These are phyloP conservation scores for Archilochus colubris DNA, from an alignment of 2,113 vertebrate species.

Conservation along the genomic window DNA sequence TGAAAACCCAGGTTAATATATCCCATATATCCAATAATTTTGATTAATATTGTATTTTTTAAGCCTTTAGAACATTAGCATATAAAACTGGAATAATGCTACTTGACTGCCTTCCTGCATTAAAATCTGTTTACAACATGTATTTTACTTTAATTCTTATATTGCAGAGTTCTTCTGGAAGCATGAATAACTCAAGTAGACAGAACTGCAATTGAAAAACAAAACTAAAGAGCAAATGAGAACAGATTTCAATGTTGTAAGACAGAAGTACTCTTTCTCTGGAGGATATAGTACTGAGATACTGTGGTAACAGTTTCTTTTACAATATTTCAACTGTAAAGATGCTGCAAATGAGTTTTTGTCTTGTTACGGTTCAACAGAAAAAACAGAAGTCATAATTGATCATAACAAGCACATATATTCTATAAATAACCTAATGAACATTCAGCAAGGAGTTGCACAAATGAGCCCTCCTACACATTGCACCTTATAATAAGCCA, in stretches of 20 bases:
- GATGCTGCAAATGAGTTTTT: constrained; percentile 22
- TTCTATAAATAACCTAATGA: constrained; percentile 78
- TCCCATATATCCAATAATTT: background rate
- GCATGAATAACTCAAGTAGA: constrained; percentile 24
- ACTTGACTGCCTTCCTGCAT: background rate
- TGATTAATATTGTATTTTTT: constrained; percentile 6
- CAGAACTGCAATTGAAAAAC: constrained; percentile 14
- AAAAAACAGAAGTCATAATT: constrained; percentile 49
- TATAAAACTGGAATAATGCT: constrained; percentile 10
- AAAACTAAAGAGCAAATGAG: constrained; percentile 16
- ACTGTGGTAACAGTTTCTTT: background rate
- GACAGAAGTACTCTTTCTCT: background rate
- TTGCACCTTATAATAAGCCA: constrained; percentile 72
- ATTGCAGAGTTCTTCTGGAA: background rate
- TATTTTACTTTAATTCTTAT: constrained; percentile 9
- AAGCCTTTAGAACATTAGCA: constrained; percentile 24
- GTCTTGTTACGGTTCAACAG: background rate
- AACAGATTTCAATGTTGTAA: constrained; percentile 3
- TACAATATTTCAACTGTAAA: constrained; percentile 18
- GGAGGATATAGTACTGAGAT: background rate
- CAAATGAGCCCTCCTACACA: constrained; percentile 69
- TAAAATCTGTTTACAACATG: constrained; percentile 28
- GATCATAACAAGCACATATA: constrained; percentile 68
- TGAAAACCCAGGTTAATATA: constrained; percentile 26
- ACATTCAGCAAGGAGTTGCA: constrained; percentile 70